Evolutionary conservation across 2,113 vertebrate genomes (phyloP), one percentile per base, ranked within the genome.

Genomic region (Pelmatolapia mariae): DNA sequence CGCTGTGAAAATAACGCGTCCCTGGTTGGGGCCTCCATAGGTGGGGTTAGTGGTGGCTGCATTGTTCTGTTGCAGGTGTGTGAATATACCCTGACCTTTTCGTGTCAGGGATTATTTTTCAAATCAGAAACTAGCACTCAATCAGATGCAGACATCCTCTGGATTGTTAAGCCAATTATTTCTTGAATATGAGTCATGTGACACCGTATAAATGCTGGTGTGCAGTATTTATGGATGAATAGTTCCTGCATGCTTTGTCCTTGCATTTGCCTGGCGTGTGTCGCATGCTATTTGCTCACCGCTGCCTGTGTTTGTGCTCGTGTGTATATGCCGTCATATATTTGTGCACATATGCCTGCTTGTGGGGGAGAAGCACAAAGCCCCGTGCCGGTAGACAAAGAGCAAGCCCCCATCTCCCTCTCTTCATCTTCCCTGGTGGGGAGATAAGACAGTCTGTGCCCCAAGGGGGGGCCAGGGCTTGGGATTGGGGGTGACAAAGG

Each of bases 361-460:
- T 80, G 88, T 85, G 57, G 33, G 38, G 86, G 45, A 82, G 81
- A 47, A 80, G 57, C 84, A 87, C 43, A 85, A 88, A 91, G 78
- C 90, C 89, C 71, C 53, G 56, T 91, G 87, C 40, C 26, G 10
- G 84, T 83, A 94, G 91, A 94, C 93, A 93, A 90, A 93, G 94
- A 93, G 87, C 73, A 86, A 85, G 31, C 47, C 54, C 80, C 86
- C 80, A 80, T 54, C 85, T 93, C 86, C 85, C 90, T 68, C 89
- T 61, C 83, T 93, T 90, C 85, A 82, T 91, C 83, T 84, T 86
- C 92, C 86, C 93, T 56, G 79, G 68, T 82, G 87, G 83, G 73
- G 19, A 54, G 92, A 90, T 94, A 94, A 95, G 94, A 91, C 91
- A 91, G 94, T 95, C 93, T 91, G 94, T 93, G 90, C 91, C 66